These are phyloP conservation scores for Amaurobius ferox DNA, from an alignment of 2,888 invertebrate species.

Conservation along the genomic window DNA sequence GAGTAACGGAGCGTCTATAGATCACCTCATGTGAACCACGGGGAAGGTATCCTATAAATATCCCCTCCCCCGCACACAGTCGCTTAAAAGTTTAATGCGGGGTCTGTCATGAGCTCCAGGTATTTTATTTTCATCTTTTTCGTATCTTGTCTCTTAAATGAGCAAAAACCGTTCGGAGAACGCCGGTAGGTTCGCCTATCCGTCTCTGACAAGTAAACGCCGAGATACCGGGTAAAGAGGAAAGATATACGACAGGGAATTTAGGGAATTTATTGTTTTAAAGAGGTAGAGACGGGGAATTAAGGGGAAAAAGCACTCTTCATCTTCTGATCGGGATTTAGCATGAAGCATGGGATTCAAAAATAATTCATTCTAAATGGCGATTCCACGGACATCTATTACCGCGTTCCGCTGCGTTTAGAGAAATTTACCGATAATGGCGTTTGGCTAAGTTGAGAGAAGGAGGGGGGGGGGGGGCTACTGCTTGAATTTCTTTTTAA, in stretches of 20 bases:
- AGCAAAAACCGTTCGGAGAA: too few species aligned
- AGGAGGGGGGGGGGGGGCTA: too few species aligned
- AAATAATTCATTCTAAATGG: too few species aligned
- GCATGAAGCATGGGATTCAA: too few species aligned
- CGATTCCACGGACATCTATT: too few species aligned
- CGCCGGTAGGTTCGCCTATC: background rate
- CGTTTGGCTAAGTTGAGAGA: too few species aligned
- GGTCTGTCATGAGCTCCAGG: conserved; percentile 4
- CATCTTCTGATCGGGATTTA: too few species aligned
- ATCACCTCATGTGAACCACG: background rate
- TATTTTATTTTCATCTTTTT: background rate
- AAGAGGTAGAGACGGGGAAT: background rate
- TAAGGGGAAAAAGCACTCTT: too few species aligned
- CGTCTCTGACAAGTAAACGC: background rate
- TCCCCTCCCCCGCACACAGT: background rate
- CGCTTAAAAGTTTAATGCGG: conserved; percentile 7
- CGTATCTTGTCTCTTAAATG: background rate
- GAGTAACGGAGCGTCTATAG: conserved; percentile 9
- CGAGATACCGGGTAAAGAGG: background rate
- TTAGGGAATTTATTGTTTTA: background rate
- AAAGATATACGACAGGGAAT: background rate
- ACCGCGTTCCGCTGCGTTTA: too few species aligned
- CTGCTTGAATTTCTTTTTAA: too few species aligned
- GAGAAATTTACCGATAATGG: too few species aligned
- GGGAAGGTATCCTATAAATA: background rate